A percentile compares a stretch with the other conserved stretches of the same genome.
phyloP scores from a whole-genome alignment of 2,113 vertebrate species.

The Grammatotria lemairii region DNA sequence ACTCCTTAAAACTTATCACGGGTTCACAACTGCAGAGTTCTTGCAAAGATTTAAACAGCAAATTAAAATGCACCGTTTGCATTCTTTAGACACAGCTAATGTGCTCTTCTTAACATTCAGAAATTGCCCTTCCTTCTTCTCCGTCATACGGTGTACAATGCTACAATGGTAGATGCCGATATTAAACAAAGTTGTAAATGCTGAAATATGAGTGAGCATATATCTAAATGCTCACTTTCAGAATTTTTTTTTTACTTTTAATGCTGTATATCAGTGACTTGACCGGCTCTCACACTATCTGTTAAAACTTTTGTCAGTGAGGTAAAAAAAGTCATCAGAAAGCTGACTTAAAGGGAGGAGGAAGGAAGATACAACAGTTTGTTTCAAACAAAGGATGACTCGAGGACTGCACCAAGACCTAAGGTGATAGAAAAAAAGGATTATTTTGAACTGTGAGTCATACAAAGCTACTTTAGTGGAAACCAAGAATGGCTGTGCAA shows the following conservation, averaged over 20 bases:
- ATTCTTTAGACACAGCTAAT: neutral
- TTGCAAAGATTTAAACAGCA: neutral
- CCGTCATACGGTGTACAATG: neutral
- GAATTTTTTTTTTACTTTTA: accelerated
- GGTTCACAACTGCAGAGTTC: neutral
- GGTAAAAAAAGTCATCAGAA: neutral
- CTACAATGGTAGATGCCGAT: neutral
- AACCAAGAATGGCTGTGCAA: neutral
- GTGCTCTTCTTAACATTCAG: neutral
- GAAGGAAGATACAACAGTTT: neutral
- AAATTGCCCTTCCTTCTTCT: neutral
- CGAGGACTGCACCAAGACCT: neutral
- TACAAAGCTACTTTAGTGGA: neutral
- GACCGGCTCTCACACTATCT: neutral
- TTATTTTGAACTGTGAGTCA: neutral
- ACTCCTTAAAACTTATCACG: neutral
- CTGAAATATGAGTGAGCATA: neutral
- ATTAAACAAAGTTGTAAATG: neutral
- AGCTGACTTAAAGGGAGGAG: neutral
- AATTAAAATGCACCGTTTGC: neutral
- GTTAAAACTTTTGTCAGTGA: neutral
- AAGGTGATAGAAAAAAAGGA: neutral
- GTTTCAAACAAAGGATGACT: neutral
- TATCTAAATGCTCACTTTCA: neutral
- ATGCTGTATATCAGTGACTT: neutral